phyloP scores from a whole-genome alignment of 2,797 vertebrate genomes.

The Thamnophis elegans region DNA sequence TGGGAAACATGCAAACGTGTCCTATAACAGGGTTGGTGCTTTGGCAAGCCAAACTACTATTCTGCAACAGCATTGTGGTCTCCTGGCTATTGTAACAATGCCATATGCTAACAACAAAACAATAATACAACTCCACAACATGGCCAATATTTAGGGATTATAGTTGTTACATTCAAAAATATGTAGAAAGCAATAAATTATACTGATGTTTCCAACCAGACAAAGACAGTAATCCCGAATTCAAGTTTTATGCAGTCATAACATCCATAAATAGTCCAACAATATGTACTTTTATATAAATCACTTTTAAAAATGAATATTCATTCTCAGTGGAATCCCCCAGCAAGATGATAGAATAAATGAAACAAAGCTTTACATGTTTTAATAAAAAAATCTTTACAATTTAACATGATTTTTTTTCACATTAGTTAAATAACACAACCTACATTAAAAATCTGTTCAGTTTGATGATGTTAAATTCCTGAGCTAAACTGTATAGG shows the following conservation, averaged over 20 bases:
- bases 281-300: neutral
- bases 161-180: neutral
- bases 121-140: neutral
- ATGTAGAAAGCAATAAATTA: neutral
- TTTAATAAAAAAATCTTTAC: conserved; percentile 60
- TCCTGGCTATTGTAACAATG: neutral
- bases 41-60: neutral
- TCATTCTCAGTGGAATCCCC: conserved; percentile 37
- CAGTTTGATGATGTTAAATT: conserved; percentile 67
- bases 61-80: neutral
- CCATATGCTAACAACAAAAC: neutral
- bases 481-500: conserved; percentile 78
- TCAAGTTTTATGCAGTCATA: neutral
- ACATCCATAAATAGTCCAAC: neutral
- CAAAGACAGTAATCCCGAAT: neutral
- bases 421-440: conserved; percentile 64
- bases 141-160: neutral
- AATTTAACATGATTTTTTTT: conserved; percentile 37
- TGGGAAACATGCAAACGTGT: neutral
- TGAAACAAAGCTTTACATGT: conserved; percentile 56
- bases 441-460: conserved; percentile 67
- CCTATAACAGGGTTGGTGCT: neutral
- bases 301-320: conserved; percentile 31
- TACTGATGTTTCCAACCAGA: neutral
- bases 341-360: conserved; percentile 28